Percentiles rank a stretch among this genome's conserved stretches.
These are phyloP conservation scores for Taeniopygia guttata DNA, from an alignment of 2,797 vertebrate species.

Conservation along the genomic window DNA sequence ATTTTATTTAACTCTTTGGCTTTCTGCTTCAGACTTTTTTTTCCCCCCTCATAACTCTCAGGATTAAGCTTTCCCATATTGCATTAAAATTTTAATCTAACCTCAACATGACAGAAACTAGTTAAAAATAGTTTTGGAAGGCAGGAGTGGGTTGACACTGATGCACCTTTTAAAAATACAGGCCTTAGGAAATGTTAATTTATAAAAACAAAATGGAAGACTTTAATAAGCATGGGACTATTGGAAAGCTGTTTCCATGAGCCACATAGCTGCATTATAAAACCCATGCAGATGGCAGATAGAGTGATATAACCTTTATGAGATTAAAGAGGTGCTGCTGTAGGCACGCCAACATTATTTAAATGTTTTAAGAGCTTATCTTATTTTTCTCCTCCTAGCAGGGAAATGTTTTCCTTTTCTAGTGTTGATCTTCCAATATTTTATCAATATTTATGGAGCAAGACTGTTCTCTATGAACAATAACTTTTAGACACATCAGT, in stretches of 20 bases:
- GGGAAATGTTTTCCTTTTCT: background rate
- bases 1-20: background rate
- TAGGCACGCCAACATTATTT: background rate
- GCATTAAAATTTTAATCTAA: background rate
- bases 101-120: background rate
- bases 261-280: background rate
- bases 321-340: conserved; percentile 13
- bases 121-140: background rate
- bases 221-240: background rate
- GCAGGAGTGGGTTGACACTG: background rate
- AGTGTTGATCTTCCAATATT: background rate
- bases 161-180: background rate
- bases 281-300: background rate
- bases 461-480: background rate
- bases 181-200: background rate
- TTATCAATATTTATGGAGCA: background rate
- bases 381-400: background rate
- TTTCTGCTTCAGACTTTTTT: background rate
- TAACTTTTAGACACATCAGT: background rate
- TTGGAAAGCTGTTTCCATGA: background rate
- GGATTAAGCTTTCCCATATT: background rate
- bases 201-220: background rate
- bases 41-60: background rate
- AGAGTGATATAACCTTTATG: background rate
- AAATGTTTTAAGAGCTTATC: background rate